Conservation (phyloP, 2,797 vertebrate genomes). For the Streptopelia turtur region DNA sequence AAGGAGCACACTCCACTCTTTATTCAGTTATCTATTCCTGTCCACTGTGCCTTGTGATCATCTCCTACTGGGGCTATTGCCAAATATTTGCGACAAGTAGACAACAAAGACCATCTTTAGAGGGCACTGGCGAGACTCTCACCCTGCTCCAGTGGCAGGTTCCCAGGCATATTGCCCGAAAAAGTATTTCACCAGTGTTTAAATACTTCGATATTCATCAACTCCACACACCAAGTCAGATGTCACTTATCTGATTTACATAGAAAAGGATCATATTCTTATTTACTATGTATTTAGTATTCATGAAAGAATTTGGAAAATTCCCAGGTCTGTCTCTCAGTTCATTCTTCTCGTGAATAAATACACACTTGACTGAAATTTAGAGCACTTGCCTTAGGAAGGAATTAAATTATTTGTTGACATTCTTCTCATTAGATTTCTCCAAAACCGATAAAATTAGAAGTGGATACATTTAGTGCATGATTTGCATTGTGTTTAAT, state of each 20-base stretch:
- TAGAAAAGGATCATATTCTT: not conserved
- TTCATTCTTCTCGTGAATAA: not conserved
- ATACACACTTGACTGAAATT: not conserved
- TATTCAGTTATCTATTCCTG: not conserved
- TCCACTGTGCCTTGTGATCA: not conserved
- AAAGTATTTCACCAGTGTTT: not conserved
- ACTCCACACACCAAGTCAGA: not conserved
- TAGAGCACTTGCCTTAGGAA: not conserved
- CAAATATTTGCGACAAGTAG: not conserved
- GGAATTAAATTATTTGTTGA: not conserved
- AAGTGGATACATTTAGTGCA: not conserved
- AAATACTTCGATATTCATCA: not conserved
- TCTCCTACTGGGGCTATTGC: not conserved
- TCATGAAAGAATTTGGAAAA: not conserved
- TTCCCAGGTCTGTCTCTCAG: not conserved
- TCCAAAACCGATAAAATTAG: not conserved
- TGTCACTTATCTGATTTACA: not conserved
- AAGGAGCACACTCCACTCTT: not conserved
- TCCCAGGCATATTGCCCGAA: no score
- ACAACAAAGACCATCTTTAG: not conserved
- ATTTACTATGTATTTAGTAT: not conserved
- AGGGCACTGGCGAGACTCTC: not conserved
- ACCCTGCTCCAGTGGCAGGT: accelerated
- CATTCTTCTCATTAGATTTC: not conserved
- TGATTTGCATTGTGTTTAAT: not conserved